phyloP scores from a whole-genome alignment of 2,113 vertebrate genomes.

The Puffinus mauretanicus region DNA sequence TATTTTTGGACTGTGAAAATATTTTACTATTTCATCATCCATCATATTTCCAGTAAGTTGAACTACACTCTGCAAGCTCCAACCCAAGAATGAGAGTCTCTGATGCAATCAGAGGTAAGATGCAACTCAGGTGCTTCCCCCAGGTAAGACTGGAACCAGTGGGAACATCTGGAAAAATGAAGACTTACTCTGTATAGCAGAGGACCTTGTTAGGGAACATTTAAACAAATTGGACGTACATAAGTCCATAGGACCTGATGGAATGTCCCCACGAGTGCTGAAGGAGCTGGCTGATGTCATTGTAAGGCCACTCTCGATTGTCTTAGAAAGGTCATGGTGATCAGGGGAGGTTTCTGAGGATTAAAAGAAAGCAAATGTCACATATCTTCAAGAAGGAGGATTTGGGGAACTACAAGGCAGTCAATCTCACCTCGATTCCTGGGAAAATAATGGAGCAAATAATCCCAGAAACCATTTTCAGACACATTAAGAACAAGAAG shows the following conservation, averaged over 20 bases:
- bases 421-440: neutral
- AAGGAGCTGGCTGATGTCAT: neutral
- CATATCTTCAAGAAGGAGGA: neutral
- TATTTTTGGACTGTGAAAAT: neutral
- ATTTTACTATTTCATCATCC: neutral
- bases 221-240: neutral
- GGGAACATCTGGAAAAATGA: neutral
- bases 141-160: neutral
- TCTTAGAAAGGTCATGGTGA: neutral
- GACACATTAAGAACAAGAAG: neutral
- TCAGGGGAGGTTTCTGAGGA: neutral
- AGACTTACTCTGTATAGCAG: neutral
- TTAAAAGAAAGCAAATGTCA: neutral
- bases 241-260: neutral
- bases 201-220: neutral
- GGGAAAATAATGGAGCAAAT: neutral
- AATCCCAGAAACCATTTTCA: neutral
- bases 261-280: neutral
- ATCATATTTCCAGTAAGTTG: neutral
- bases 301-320: neutral
- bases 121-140: neutral
- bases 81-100: neutral
- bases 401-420: neutral
- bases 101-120: neutral
- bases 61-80: neutral